Conservation (phyloP, 2,888 invertebrate genomes). For the Ganaspis brasiliensis region DNA sequence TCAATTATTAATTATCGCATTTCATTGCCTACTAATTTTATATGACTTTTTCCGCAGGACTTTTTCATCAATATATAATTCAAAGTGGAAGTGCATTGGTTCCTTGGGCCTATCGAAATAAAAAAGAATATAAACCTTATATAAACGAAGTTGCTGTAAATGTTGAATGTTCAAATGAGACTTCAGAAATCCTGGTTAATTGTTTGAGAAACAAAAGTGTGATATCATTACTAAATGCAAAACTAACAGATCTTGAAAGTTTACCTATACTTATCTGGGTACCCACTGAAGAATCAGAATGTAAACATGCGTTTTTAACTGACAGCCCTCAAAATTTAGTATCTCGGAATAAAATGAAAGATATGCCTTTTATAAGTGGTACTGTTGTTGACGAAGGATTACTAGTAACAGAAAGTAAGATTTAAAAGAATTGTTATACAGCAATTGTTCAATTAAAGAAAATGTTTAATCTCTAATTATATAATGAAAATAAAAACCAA, state of each 20-base stretch:
- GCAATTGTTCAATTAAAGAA: no score
- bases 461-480: no score
- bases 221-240: neutral
- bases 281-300: neutral
- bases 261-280: neutral
- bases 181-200: constrained; percentile 82
- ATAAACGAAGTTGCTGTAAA: constrained; percentile 84
- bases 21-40: no score
- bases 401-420: neutral
- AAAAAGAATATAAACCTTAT: constrained; percentile 83
- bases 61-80: constrained; percentile 62
- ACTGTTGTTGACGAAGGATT: constrained; percentile 2
- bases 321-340: neutral
- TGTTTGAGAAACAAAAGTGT: constrained; percentile 84
- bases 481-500: no score
- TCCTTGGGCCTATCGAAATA: constrained; percentile 64
- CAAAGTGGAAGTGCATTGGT: constrained; percentile 56
- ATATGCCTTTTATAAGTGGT: neutral
- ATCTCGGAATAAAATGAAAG: neutral
- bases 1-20: no score
- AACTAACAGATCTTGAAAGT: neutral
- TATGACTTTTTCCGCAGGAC: constrained; percentile 56
- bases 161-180: constrained; percentile 83
- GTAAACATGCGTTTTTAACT: neutral
- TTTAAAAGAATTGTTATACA: no score